Evolutionary conservation across 2,797 vertebrate genomes (phyloP).

Genomic region (Mionectes olivaceus): DNA sequence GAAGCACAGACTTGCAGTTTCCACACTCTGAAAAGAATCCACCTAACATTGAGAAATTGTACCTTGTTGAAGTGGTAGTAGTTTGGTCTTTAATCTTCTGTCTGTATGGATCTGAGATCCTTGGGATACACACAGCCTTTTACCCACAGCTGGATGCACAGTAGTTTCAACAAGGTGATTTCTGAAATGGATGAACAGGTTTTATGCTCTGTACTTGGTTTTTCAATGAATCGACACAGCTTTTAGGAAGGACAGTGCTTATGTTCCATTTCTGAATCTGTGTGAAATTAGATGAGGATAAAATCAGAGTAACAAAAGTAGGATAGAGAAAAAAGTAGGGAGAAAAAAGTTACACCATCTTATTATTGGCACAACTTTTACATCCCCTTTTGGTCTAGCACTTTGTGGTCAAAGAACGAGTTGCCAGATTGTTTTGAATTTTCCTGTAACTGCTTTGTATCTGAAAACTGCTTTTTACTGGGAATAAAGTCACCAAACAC

Average conservation of each 20-base stretch:
- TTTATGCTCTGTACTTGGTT: background rate
- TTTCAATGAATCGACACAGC: background rate
- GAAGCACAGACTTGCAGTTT: background rate
- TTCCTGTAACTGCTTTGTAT: constrained; percentile 9
- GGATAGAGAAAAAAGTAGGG: background rate
- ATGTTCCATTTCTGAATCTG: background rate
- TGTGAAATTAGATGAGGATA: background rate
- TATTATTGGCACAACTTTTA: constrained; percentile 9
- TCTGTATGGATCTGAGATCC: background rate
- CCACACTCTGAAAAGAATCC: background rate
- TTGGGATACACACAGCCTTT: background rate
- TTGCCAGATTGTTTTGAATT: constrained; percentile 32
- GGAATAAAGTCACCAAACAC: constrained; percentile 25
- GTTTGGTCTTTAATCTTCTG: background rate
- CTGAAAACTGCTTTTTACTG: constrained; percentile 60
- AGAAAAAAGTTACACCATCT: background rate
- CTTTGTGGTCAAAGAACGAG: constrained; percentile 30
- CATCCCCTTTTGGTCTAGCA: constrained; percentile 15
- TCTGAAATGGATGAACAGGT: background rate
- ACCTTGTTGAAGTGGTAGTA: background rate
- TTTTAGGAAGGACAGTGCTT: background rate
- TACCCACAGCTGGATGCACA: background rate
- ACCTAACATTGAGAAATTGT: background rate
- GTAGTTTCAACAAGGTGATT: background rate
- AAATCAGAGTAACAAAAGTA: background rate